Percentiles rank a stretch among this genome's conserved stretches.
These are phyloP conservation scores for Luperina testacea DNA, from an alignment of 2,888 invertebrate genomes.

Conservation along the genomic window DNA sequence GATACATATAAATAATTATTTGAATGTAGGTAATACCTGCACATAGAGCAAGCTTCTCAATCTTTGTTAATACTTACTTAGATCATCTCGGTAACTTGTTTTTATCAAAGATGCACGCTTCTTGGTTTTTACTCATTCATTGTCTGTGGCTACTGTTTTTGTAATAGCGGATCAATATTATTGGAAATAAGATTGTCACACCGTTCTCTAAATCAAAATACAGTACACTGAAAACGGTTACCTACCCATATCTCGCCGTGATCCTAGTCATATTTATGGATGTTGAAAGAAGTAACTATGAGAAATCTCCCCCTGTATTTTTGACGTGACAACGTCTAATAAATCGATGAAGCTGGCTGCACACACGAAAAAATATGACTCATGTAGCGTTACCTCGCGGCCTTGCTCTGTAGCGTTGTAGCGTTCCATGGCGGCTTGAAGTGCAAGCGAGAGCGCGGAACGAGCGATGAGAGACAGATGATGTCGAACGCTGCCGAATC, in stretches of 20 bases:
- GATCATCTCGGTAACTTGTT: conserved; percentile 1
- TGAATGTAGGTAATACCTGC: background rate
- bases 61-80: background rate
- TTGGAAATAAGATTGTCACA: background rate
- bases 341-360: too few species aligned
- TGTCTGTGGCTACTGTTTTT: conserved; percentile 5
- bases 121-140: conserved; percentile 7
- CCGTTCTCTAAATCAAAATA: background rate
- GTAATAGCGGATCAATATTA: background rate
- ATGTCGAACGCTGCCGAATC: too few species aligned
- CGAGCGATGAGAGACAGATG: too few species aligned
- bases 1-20: background rate
- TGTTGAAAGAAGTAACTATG: background rate
- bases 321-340: too few species aligned
- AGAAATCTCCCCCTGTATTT: background rate
- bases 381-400: too few species aligned
- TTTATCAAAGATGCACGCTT: background rate
- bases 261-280: background rate
- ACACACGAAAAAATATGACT: too few species aligned
- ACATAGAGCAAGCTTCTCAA: background rate
- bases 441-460: too few species aligned
- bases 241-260: background rate
- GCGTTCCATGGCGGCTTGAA: too few species aligned
- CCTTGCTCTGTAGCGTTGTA: too few species aligned
- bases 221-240: background rate